A percentile compares a stretch with the other conserved stretches of the same genome.
phyloP scores from a whole-genome alignment of 2,113 vertebrate species.

The Cyanoderma ruficeps region DNA sequence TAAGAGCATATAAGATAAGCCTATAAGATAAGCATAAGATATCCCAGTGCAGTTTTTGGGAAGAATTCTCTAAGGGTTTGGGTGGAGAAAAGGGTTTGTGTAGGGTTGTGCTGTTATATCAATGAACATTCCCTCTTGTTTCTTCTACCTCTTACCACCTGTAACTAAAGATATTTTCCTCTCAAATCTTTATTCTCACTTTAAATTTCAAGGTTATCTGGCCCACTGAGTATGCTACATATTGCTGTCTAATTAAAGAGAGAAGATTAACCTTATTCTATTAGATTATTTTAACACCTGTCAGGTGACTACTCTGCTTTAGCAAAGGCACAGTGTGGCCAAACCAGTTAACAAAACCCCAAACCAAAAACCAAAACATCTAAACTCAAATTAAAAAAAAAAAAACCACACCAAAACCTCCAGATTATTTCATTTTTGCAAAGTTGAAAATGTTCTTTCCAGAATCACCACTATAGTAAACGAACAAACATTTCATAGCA shows the following conservation, averaged over 20 bases:
- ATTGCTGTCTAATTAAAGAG: conserved; percentile 23
- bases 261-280: conserved; percentile 11
- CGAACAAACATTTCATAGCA: conserved; percentile 9
- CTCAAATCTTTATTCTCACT: not conserved
- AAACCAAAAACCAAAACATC: not conserved
- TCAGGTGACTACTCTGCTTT: not conserved
- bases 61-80: not conserved
- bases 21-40: not conserved
- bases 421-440: not conserved
- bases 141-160: not conserved
- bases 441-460: not conserved
- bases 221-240: not conserved
- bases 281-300: conserved; percentile 11
- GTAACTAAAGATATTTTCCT: not conserved
- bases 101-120: not conserved
- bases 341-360: not conserved
- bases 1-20: not conserved
- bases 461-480: not conserved
- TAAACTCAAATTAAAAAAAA: not conserved
- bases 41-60: not conserved
- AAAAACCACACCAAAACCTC: not conserved
- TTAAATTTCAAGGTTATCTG: conserved; percentile 39
- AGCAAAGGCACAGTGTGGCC: not conserved
- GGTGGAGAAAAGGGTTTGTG: not conserved
- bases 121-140: not conserved